phyloP scores from a whole-genome alignment of 2,888 invertebrate genomes.

The Rhamphomyia laevipes region DNA sequence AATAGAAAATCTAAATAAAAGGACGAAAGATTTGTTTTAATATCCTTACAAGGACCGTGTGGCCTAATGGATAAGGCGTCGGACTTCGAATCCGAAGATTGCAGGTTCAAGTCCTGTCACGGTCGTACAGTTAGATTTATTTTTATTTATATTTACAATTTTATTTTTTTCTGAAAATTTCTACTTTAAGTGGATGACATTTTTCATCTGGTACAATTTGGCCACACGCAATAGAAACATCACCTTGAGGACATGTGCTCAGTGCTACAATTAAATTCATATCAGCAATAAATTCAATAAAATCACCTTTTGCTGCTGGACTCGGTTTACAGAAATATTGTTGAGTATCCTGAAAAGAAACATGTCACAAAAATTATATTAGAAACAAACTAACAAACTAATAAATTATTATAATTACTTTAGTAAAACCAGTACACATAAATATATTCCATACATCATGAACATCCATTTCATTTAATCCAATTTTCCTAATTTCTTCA shows the following conservation, averaged over 20 bases:
- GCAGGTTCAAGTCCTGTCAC: conserved; percentile 41
- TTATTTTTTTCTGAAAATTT: conserved; percentile 30
- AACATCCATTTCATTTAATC: conserved; percentile 37
- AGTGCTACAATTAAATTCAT: conserved; percentile 40
- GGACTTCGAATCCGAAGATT: conserved; percentile 42
- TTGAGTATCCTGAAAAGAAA: conserved; percentile 30
- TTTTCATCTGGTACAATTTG: conserved; percentile 33
- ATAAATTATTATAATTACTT: conserved; percentile 18
- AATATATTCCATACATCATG: conserved; percentile 44
- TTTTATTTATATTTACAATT: neutral
- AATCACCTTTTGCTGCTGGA: conserved; percentile 39
- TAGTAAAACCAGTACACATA: conserved; percentile 40
- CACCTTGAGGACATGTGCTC: conserved; percentile 39
- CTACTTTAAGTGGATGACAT: conserved; percentile 36
- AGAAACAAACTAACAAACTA: neutral
- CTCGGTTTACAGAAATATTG: conserved; percentile 42
- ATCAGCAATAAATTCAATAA: conserved; percentile 41
- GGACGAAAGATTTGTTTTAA: no score
- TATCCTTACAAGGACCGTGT: conserved; percentile 28
- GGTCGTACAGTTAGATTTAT: conserved; percentile 23
- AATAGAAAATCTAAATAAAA: no score
- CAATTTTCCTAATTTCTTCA: conserved; percentile 33
- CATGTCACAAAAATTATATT: neutral
- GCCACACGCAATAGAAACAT: conserved; percentile 38
- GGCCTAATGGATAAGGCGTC: conserved; percentile 41